Evolutionary conservation across 2,113 vertebrate species (phyloP), one percentile per base, ranked within the genome.

Genomic region (Scortum barcoo): DNA sequence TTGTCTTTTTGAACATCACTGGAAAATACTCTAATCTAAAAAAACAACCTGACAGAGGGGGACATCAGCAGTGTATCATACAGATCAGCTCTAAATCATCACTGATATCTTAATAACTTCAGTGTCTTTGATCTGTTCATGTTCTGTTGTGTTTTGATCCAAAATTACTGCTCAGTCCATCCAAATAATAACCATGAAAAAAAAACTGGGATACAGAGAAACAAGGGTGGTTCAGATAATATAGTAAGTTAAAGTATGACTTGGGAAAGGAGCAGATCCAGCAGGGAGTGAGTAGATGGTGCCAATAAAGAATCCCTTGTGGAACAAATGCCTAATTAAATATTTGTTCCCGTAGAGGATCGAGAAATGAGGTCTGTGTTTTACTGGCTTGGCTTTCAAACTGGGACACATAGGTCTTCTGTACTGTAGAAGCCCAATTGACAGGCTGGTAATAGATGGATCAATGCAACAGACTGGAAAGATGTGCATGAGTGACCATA

Each of bases 381-480:
- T 83, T 80, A 87, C 80, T 69, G 56, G n/a, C n/a, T 50, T 87
- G 83, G 51, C 73, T 70, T 54, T 86, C 62, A 88, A 94, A 91
- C 77, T 92, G 76, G 92, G 90, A 80, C 92, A 92, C 80, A 73
- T 42, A 33, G 40, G 67, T 62, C 19, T 57, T 38, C 50, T 81
- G 53, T 57, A 22, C 42, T 44, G 40, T 54, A 33, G 50, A 80
- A 46, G 66, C 72, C 24, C 51, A 58, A 75, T 48, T 78, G 84
- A 81, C 76, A 75, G 73, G 24, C 83, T 76, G 51, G 57, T 42
- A 82, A 81, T 65, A 60, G 84, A 80, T 54, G 7, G 76, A 92
- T 92, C 90, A 89, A 94, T 94, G 71, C 73, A 89, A 73, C 90
- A 81, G 78, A 80, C 65, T 74, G 79, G 84, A 87, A 92, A 71